A percentile compares a stretch with the other conserved stretches of the same genome.
Evolutionary conservation across 2,113 vertebrate species (phyloP).

Genomic region (Epinephelus moara): DNA sequence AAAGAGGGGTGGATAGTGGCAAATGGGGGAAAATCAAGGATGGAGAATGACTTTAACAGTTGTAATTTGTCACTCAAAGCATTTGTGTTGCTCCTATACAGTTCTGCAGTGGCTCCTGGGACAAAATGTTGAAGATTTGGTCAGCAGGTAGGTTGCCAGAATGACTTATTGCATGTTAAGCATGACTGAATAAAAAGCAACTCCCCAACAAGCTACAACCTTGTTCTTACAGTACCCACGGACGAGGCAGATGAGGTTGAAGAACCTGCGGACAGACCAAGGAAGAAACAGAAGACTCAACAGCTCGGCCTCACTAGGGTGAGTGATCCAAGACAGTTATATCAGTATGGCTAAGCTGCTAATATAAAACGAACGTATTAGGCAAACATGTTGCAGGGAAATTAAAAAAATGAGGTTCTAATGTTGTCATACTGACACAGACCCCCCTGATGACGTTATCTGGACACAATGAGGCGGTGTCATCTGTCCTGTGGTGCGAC

Average conservation of each 20-base stretch:
- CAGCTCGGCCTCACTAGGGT: constrained; percentile 94
- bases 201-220: not conserved
- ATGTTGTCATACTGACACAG: constrained; percentile 67
- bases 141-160: constrained; percentile 90
- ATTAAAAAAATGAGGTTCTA: not conserved
- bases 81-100: constrained; percentile 70
- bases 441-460: constrained; percentile 95
- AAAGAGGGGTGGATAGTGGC: not conserved
- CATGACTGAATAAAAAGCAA: not conserved
- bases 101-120: constrained; percentile 99
- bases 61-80: no score
- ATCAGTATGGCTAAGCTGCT: not conserved
- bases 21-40: not conserved
- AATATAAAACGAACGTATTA: not conserved
- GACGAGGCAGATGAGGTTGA: constrained; percentile 94
- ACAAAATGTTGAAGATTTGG: constrained; percentile 99
- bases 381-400: not conserved
- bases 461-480: constrained; percentile 94
- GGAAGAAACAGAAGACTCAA: constrained; percentile 98
- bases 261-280: constrained; percentile 89
- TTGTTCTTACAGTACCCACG: constrained; percentile 86
- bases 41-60: no score
- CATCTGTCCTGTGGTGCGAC: constrained; percentile 94
- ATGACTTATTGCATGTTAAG: not conserved
- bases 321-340: constrained; percentile 20